Conservation (phyloP, 1,140 invertebrate genomes). For the Limonius californicus region DNA sequence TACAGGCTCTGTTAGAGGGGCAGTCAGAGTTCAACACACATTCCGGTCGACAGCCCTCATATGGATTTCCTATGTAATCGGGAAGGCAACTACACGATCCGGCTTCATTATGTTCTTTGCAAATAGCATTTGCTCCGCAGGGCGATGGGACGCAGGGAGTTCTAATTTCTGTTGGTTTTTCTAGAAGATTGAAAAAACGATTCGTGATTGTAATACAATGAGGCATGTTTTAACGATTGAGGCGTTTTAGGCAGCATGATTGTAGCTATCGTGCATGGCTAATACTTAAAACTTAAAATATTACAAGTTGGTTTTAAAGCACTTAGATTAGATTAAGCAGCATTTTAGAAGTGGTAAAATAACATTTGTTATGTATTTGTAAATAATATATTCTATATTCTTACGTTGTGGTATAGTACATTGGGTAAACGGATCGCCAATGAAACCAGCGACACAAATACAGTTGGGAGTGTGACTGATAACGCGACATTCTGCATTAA, state of each 20-base stretch:
- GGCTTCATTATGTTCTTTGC: slow-evolving; percentile 73
- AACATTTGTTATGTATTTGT: not conserved
- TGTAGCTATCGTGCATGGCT: too few relatives aligned
- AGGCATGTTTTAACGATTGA: too few relatives aligned
- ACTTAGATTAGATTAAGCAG: not conserved
- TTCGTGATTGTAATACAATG: too few relatives aligned
- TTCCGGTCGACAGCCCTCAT: slow-evolving; percentile 77
- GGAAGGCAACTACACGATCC: slow-evolving; percentile 73
- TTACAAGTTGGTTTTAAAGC: not conserved
- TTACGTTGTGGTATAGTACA: slow-evolving; percentile 39
- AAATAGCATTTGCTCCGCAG: slow-evolving; percentile 76
- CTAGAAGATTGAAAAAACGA: not conserved
- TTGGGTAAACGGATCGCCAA: slow-evolving; percentile 57
- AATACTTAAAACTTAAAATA: not conserved
- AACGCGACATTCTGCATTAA: slow-evolving; percentile 65
- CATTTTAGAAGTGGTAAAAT: not conserved
- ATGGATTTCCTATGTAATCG: slow-evolving; percentile 81
- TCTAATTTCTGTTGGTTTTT: slow-evolving; percentile 34
- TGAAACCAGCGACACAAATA: slow-evolving; percentile 55
- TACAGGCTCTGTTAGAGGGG: slow-evolving; percentile 65
- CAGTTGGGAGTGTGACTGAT: slow-evolving; percentile 64
- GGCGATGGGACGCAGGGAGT: slow-evolving; percentile 67
- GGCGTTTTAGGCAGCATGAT: too few relatives aligned
- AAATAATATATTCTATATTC: not conserved
- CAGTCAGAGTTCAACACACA: slow-evolving; percentile 82